These are phyloP conservation scores for Sicus ferrugineus DNA, from an alignment of 2,888 invertebrate genomes.

Conservation along the genomic window DNA sequence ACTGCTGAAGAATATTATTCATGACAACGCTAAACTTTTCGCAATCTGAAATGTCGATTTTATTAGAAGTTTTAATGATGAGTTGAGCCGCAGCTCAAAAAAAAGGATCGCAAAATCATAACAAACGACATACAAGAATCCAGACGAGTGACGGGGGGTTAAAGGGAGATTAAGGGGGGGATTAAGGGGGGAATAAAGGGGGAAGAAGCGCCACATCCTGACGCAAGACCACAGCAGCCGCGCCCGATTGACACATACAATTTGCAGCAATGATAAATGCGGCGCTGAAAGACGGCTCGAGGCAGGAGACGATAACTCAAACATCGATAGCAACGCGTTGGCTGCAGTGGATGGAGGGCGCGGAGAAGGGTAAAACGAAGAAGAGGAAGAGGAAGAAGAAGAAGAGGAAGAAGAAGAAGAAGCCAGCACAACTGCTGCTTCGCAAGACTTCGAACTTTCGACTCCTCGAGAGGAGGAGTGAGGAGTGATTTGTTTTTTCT, in stretches of 20 bases:
- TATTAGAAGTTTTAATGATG: neutral
- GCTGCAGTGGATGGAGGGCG: no score
- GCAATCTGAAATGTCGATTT: conserved; percentile 1
- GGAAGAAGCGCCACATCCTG: neutral
- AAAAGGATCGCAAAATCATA: neutral
- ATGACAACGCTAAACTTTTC: neutral
- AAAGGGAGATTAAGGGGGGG: neutral
- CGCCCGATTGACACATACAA: conserved; percentile 18
- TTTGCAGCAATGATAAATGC: conserved; percentile 15
- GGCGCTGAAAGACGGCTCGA: conserved; percentile 17
- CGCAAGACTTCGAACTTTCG: no score
- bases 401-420: neutral
- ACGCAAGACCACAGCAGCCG: neutral
- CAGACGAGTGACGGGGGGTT: no score
- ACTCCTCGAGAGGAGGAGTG: neutral
- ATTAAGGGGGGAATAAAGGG: neutral
- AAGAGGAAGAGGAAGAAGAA: neutral
- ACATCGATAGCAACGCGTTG: neutral
- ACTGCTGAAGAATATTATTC: neutral
- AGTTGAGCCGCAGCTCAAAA: neutral
- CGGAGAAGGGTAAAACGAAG: neutral
- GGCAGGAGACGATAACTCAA: conserved; percentile 6
- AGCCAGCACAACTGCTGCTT: no score
- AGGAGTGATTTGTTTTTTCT: neutral
- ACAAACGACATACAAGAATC: no score